Evolutionary conservation across 2,888 invertebrate species (phyloP), one percentile per base, ranked within the genome.

Genomic region (Xestia xanthographa): DNA sequence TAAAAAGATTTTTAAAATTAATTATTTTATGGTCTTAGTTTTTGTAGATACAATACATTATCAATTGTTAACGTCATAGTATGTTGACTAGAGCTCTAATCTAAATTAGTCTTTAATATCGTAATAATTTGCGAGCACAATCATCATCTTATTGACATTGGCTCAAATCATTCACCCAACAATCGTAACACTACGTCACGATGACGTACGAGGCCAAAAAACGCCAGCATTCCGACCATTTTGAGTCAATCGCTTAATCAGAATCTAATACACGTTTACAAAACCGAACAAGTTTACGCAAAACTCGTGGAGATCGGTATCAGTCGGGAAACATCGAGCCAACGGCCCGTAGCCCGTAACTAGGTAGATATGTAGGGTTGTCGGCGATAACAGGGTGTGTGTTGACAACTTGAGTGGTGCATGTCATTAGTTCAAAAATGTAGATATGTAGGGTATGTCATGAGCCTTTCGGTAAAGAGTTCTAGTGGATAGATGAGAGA

Each of bases 211-310:
- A 60, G 20, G n/a, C 38, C 29, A 76, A 77, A 73, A 70, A 75
- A 66, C 48, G 17, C 17, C 50, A 62, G 70, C 79, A 80, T 84
- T 78, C 66, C 62, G 20, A 56, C 34, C 56, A 56, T 78, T 85
- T 80, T 80, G 82, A 86, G 77, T 79, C 78, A 87, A 88, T 84
- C 72, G 75, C 87, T 87, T 83, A 86, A 86, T 87, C 85, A 85
- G 80, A 85, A 85, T 87, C 82, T 85, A 83, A 86, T 76, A 83
- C 83, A 78, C 82, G 79, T 83, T 86, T 79, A 83, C 85, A 83
- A 84, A 87, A 87, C 79, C 86, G 78, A 87, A 86, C 86, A 78
- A 85, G 87, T 87, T 86, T 83, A 82, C 84, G 86, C 82, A 73
- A 87, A 87, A 82, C 86, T 80, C 86, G 69, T 75, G 67, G 77